Evolutionary conservation across 2,797 vertebrate species (phyloP), one percentile per base, ranked within the genome.

Genomic region (Takifugu ocellatus): DNA sequence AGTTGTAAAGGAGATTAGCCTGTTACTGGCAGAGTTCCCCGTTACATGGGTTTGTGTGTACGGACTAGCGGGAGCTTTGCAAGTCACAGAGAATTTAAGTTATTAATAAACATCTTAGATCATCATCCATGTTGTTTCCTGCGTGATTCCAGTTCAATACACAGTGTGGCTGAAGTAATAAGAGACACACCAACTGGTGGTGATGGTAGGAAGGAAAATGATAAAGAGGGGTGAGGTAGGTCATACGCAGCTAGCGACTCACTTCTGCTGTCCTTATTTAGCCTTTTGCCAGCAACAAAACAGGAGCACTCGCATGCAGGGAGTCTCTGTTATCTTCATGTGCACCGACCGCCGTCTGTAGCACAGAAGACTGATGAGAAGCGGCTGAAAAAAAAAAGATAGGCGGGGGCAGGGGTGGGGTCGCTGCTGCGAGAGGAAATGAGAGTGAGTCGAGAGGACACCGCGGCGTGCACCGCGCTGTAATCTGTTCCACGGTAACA

Each of bases 221-320:
- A 25, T 52, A 54, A 46, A 68, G 39, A 59, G 66, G 74, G 59
- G 62, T 2, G 29, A 58, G 54, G 63, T 71, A 25, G 62, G 68
- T 63, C 83, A 56, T 63, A 54, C 51, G 71, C 65, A 42, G 55
- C 39, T 55, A 50, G 77, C 61, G 69, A 68, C 70, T 63, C n/a
- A n/a, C n/a, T n/a, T n/a, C n/a, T n/a, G n/a, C n/a, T n/a, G n/a
- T n/a, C 61, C 81, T 55, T 42, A 46, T 74, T 74, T 56, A 55
- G 63, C 61, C 65, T 70, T 84, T 81, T 85, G 81, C 72, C 68
- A 61, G 65, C 63, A 77, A 84, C 81, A 83, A 85, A 87, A 84
- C 75, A 76, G 68, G 77, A 59, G 59, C 54, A 48, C 52, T 21
- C 64, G 71, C 53, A 63, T 81, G 78, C 72, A 75, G 77, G 49